Conservation (phyloP, 2,113 vertebrate species). For the Heterocephalus glaber region DNA sequence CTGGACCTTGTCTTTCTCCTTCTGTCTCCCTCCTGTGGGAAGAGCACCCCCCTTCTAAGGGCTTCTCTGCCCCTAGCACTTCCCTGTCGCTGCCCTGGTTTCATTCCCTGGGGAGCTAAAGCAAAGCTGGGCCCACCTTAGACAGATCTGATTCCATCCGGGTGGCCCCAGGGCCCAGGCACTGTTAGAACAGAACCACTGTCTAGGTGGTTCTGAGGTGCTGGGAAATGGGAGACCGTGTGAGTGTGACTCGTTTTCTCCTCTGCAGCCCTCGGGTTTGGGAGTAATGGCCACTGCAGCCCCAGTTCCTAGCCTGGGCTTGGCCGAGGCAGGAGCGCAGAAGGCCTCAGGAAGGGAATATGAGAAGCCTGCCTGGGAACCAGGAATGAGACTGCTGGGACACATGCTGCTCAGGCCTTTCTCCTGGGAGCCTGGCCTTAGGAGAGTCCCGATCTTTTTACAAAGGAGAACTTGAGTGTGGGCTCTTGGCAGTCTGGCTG, state of each 20-base stretch:
- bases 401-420: neutral
- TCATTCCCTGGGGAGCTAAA: no score
- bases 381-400: slow-evolving; percentile 28
- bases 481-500: neutral
- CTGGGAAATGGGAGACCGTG: neutral
- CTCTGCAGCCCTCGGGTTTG: neutral
- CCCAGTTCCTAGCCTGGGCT: neutral
- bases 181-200: neutral
- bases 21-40: neutral
- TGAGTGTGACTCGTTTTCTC: neutral
- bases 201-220: neutral
- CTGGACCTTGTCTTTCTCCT: neutral
- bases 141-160: neutral
- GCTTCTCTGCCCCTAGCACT: neutral
- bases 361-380: neutral
- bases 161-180: neutral
- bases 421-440: neutral
- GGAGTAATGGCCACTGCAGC: neutral
- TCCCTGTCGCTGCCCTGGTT: neutral
- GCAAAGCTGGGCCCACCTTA: neutral
- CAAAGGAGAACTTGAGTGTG: neutral
- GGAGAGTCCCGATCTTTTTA: neutral
- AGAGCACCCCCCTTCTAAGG: neutral
- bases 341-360: neutral
- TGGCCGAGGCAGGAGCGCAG: neutral